Evolutionary conservation across 2,113 vertebrate genomes (phyloP), one percentile per base, ranked within the genome.

Genomic region (Oceanodroma tethys): DNA sequence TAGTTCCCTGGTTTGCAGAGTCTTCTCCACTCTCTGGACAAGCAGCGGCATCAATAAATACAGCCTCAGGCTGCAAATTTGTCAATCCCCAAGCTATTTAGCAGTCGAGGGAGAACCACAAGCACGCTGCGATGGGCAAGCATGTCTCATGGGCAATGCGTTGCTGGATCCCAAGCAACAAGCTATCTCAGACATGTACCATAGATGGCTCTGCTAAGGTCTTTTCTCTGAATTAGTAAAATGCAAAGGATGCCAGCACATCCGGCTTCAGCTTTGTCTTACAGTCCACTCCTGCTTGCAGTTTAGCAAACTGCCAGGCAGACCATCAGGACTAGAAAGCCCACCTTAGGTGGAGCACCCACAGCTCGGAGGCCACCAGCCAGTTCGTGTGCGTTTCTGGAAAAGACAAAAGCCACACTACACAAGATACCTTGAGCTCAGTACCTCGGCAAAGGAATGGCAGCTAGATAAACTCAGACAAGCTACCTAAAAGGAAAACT

Each of bases 121-220:
- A 75, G 40, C 34, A 30, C 0, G 2, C 34, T 47, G 43, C 0
- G 2, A 40, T 0, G 0, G 52, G 22, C 29, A n/a, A 47, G 25
- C 0, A 0, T 2, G 4, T 48, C 63, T 58, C 75, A 19, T 1
- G 1, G 79, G 25, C 32, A 60, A 34, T 0, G 0, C 1, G 0
- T 5, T 29, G 27, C 70, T 74, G 48, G 43, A 80, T 40, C 23
- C 34, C 74, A 67, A 76, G 30, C 36, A 85, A 43, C 11, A 45
- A 15, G 59, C 34, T 17, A 0, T 21, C 55, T 65, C 78, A 25
- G 40, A 29, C 14, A 26, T 0, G 2, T 7, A 58, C 22, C 30
- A 14, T 1, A 76, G 27, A 63, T 4, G 4, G 13, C 22, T 47
- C 63, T 83, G 60, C 40, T 56, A 60, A 72, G 36, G 27, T 43